Percentiles rank a stretch among this genome's conserved stretches.
phyloP scores from a whole-genome alignment of 2,113 vertebrate species.

The Coturnix japonica region DNA sequence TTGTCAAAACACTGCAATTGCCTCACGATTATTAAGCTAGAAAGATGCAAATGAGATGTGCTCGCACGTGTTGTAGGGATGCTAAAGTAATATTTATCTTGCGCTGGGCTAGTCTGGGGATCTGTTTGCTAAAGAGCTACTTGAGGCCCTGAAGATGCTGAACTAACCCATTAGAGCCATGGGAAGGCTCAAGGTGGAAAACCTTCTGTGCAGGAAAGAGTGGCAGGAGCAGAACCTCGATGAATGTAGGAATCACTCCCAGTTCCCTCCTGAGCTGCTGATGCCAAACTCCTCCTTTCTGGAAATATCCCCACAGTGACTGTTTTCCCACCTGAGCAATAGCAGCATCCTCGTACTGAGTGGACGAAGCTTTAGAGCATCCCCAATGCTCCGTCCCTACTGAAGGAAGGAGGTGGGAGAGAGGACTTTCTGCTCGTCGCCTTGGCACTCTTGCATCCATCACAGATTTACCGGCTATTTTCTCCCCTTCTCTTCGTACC shows the following conservation, averaged over 20 bases:
- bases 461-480: neutral
- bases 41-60: conserved; percentile 23
- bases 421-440: neutral
- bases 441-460: neutral
- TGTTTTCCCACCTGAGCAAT: neutral
- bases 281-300: neutral
- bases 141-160: neutral
- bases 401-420: neutral
- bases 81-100: conserved; percentile 43
- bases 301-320: neutral
- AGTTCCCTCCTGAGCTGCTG: neutral
- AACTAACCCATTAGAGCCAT: neutral
- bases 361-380: neutral
- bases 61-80: neutral
- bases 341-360: neutral
- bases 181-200: neutral
- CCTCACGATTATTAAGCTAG: conserved; percentile 40
- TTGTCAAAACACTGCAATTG: conserved; percentile 57
- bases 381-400: rapidly evolving
- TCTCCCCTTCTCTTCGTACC: rapidly evolving
- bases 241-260: neutral
- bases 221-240: neutral
- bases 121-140: neutral
- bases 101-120: neutral
- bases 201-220: neutral